Percentiles rank a stretch among this genome's conserved stretches.
Evolutionary conservation across 53 echinoderm and acorn worm genomes (phyloP).

Genomic region (Henricia sp.): DNA sequence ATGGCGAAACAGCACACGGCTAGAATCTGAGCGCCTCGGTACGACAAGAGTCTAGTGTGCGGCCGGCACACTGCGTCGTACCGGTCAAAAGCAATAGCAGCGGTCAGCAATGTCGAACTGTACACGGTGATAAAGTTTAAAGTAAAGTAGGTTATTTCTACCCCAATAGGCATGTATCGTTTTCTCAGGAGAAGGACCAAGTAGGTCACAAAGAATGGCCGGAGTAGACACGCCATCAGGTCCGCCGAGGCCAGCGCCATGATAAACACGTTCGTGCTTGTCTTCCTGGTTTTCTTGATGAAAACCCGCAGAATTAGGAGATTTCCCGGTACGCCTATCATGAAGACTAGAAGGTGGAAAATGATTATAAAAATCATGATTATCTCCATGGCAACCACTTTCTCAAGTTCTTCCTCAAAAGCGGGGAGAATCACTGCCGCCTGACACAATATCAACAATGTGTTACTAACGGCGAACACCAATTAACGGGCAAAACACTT

Average conservation of each 20-base stretch:
- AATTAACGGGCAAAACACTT: background rate
- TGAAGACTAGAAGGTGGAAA: slow-evolving; percentile 47
- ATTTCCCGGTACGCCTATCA: slow-evolving; percentile 74
- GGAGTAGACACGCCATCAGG: slow-evolving; percentile 49
- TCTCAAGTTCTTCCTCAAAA: no score
- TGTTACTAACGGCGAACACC: no score
- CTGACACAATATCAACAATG: no score
- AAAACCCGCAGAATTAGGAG: slow-evolving; percentile 67
- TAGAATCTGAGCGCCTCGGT: slow-evolving; percentile 47
- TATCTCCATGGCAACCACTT: slow-evolving; percentile 2
- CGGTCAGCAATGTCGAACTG: slow-evolving; percentile 56
- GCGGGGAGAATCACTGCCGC: background rate
- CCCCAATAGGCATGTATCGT: slow-evolving; percentile 4
- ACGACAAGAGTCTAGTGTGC: slow-evolving; percentile 51
- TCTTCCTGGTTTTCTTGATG: slow-evolving; percentile 57
- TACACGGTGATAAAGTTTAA: slow-evolving; percentile 27
- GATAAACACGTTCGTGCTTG: slow-evolving; percentile 73
- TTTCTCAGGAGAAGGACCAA: background rate
- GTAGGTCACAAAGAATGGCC: slow-evolving; percentile 26
- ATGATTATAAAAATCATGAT: background rate
- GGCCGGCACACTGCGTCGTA: slow-evolving; percentile 72
- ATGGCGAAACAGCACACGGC: slow-evolving; percentile 27
- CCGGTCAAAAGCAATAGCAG: slow-evolving; percentile 70
- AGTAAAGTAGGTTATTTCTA: slow-evolving; percentile 15
- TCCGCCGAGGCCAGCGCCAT: slow-evolving; percentile 53